Conservation (phyloP, 2,113 vertebrate genomes). For the Sander lucioperca region DNA sequence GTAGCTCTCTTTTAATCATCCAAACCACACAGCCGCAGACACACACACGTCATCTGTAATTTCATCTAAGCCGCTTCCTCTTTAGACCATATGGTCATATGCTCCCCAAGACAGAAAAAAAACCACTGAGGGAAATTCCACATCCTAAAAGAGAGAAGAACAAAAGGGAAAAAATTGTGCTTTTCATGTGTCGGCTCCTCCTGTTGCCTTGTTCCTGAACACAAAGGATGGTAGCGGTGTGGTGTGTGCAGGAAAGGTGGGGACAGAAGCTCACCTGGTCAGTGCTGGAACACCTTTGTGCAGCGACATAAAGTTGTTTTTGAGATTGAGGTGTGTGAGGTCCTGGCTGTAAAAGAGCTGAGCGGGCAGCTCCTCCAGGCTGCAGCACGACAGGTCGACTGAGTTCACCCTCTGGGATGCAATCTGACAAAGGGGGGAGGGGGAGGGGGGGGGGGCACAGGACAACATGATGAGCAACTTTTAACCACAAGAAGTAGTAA, state of each 20-base stretch:
- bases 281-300: constrained; percentile 76
- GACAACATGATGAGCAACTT: neutral
- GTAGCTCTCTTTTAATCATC: constrained; percentile 55
- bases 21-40: constrained; percentile 16
- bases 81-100: constrained; percentile 29
- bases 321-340: constrained; percentile 98
- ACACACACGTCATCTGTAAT: constrained; percentile 43
- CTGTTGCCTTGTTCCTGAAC: constrained; percentile 4
- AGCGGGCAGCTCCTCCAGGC: constrained; percentile 93
- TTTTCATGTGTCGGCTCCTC: constrained; percentile 25
- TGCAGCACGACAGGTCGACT: constrained; percentile 97
- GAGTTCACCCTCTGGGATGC: constrained; percentile 97
- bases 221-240: neutral
- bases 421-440: constrained; percentile 80
- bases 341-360: constrained; percentile 98
- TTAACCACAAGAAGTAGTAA: neutral
- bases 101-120: constrained; percentile 27
- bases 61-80: constrained; percentile 41
- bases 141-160: constrained; percentile 10
- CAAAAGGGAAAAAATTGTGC: constrained; percentile 25
- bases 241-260: neutral
- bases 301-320: constrained; percentile 93
- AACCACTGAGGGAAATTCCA: constrained; percentile 11
- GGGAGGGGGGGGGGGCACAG: neutral
- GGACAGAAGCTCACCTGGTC: constrained; percentile 67